Percentiles rank a stretch among this genome's conserved stretches.
These are phyloP conservation scores for Ciconia nigra DNA, from an alignment of 2,797 vertebrate genomes.

Conservation along the genomic window DNA sequence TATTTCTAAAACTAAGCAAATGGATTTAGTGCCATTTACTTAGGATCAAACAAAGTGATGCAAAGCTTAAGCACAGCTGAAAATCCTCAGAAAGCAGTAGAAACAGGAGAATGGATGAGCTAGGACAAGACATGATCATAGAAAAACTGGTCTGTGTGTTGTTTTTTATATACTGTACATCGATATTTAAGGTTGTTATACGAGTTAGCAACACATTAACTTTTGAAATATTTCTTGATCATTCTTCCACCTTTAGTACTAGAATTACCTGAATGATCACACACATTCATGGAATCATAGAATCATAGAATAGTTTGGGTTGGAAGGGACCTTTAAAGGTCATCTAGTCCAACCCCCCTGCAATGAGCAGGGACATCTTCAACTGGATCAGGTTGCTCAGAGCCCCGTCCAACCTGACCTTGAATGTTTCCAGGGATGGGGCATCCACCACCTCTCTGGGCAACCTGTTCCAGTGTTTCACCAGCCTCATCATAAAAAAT, in stretches of 20 bases:
- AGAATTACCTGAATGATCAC: background rate
- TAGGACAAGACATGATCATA: background rate
- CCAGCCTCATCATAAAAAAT: background rate
- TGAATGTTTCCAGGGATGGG: background rate
- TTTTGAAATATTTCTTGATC: background rate
- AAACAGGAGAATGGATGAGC: background rate
- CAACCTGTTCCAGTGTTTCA: background rate
- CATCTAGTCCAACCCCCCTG: background rate
- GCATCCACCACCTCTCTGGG: background rate
- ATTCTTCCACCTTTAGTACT: background rate
- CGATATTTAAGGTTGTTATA: background rate
- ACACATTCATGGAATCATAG: background rate
- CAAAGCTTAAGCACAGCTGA: background rate
- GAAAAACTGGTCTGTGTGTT: background rate
- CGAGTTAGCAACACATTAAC: background rate
- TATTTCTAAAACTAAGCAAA: conserved; percentile 24
- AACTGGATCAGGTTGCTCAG: background rate
- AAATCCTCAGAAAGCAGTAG: background rate
- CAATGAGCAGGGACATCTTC: background rate
- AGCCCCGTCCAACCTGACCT: background rate
- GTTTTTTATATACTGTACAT: background rate
- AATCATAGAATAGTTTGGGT: background rate
- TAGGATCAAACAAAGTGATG: background rate
- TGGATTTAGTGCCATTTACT: background rate
- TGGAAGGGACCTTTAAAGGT: background rate